Evolutionary conservation across 2,797 vertebrate species (phyloP).

Genomic region (Mycteria americana): DNA sequence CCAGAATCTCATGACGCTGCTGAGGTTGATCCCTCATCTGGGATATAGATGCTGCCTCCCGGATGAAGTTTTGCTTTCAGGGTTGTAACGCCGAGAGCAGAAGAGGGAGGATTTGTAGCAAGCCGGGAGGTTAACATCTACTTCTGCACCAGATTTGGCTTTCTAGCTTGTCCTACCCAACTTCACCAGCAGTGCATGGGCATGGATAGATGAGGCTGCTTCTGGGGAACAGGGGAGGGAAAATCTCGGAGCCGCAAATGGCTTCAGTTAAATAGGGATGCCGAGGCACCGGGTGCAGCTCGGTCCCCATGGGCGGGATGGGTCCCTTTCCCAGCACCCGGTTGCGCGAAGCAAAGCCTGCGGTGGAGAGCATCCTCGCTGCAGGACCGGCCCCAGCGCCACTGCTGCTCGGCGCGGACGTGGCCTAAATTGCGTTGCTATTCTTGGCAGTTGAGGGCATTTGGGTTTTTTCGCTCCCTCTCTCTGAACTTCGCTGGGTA

Average conservation of each 20-base stretch:
- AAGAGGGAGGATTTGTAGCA: background rate
- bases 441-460: background rate
- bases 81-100: background rate
- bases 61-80: fast-evolving
- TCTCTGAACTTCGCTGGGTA: background rate
- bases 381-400: fast-evolving
- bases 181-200: background rate
- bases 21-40: background rate
- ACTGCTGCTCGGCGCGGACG: background rate
- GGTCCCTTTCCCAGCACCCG: background rate
- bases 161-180: background rate
- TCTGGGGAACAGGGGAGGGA: background rate
- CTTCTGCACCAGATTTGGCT: background rate
- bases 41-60: background rate
- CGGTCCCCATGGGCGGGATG: fast-evolving
- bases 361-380: background rate
- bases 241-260: background rate
- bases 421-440: constrained; percentile 41
- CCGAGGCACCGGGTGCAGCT: fast-evolving
- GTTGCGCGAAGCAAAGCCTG: background rate
- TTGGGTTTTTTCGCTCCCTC: background rate
- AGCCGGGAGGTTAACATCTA: background rate
- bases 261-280: fast-evolving
- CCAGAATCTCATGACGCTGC: background rate
- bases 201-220: background rate